These are phyloP conservation scores for Agrochola lychnidis DNA, from an alignment of 2,888 invertebrate species.

Conservation along the genomic window DNA sequence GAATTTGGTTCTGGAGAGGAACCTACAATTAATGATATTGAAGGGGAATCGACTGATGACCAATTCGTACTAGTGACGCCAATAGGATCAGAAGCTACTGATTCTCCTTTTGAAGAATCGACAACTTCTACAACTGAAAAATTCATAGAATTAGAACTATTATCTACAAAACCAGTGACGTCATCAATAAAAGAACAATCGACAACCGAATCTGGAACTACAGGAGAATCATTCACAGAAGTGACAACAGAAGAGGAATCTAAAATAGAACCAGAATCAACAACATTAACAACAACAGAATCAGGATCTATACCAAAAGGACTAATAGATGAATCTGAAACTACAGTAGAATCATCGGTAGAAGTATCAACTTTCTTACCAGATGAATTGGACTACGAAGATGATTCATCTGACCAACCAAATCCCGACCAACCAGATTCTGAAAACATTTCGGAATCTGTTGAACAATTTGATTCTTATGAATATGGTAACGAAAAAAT, in stretches of 20 bases:
- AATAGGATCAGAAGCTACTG: neutral
- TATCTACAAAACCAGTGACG: neutral
- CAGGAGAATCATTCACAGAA: neutral
- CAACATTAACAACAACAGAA: neutral
- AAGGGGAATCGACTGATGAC: neutral
- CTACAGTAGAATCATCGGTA: neutral
- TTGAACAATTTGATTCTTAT: neutral
- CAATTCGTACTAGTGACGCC: neutral
- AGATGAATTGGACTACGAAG: neutral
- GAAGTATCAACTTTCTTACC: neutral
- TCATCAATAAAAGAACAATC: neutral
- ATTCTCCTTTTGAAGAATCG: neutral
- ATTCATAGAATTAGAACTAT: neutral
- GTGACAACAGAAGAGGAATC: neutral
- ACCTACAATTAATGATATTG: neutral
- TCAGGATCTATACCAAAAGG: neutral
- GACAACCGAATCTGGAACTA: conserved; percentile 1
- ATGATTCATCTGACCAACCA: neutral
- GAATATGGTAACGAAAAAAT: neutral
- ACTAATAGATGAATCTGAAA: neutral
- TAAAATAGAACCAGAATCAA: too few species aligned
- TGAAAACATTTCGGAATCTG: neutral
- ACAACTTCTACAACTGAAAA: neutral
- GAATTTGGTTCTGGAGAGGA: conserved; percentile 3
- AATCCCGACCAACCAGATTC: neutral